These are phyloP conservation scores for Sebastes kiyomatsui DNA, from an alignment of 2,797 vertebrate species.

Conservation along the genomic window DNA sequence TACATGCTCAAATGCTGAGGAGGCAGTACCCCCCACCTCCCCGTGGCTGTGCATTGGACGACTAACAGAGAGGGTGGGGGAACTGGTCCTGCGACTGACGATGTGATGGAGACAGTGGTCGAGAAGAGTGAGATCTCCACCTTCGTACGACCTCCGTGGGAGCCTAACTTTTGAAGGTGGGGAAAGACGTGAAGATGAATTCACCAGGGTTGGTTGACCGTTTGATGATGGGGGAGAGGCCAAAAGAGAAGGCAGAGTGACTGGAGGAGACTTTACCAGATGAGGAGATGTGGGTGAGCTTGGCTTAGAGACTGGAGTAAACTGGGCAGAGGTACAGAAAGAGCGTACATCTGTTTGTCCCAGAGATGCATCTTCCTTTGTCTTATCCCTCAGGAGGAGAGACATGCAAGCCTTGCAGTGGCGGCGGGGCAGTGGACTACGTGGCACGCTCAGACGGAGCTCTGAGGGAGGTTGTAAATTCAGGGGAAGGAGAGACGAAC, in stretches of 20 bases:
- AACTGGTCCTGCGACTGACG: slow-evolving; percentile 73
- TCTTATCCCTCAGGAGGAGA: slow-evolving; percentile 49
- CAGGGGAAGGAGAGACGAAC: slow-evolving; percentile 38
- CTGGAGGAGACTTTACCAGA: slow-evolving; percentile 19
- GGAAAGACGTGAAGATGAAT: slow-evolving; percentile 14
- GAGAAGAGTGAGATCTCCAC: slow-evolving; percentile 74
- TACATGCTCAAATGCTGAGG: slow-evolving; percentile 8
- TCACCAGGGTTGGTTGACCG: neutral
- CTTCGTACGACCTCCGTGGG: slow-evolving; percentile 48
- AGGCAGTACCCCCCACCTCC: neutral
- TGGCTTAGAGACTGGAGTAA: slow-evolving; percentile 18
- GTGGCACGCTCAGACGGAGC: slow-evolving; percentile 25
- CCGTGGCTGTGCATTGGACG: slow-evolving; percentile 14
- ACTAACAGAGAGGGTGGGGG: slow-evolving; percentile 60
- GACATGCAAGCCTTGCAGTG: slow-evolving; percentile 68
- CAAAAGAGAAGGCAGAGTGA: slow-evolving; percentile 15
- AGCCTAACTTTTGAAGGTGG: slow-evolving; percentile 9
- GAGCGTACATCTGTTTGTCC: slow-evolving; percentile 21
- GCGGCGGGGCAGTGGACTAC: slow-evolving; percentile 28
- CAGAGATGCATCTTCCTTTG: slow-evolving; percentile 40
- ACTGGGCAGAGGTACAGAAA: slow-evolving; percentile 2
- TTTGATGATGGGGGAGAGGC: slow-evolving; percentile 8
- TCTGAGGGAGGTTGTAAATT: slow-evolving; percentile 48
- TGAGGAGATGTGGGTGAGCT: slow-evolving; percentile 24
- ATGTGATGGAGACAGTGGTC: slow-evolving; percentile 80